Evolutionary conservation across 2,797 vertebrate genomes (phyloP).

Genomic region (Lycodopsis pacificus): DNA sequence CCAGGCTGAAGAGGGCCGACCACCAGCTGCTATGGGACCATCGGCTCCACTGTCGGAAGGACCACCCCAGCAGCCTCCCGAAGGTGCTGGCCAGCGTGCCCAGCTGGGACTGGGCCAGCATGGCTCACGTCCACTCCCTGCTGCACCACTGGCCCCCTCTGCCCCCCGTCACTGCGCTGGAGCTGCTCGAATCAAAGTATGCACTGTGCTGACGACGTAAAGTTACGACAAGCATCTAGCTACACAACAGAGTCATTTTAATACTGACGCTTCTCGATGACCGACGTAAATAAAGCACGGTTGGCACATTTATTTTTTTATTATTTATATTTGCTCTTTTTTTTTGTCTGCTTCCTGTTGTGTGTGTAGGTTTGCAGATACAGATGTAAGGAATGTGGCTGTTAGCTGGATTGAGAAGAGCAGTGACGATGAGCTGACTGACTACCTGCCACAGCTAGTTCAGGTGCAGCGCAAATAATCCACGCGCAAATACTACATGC

Average conservation of each 20-base stretch:
- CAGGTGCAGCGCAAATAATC: slow-evolving; percentile 83
- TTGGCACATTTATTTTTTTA: too few relatives aligned
- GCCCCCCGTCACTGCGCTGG: slow-evolving; percentile 91
- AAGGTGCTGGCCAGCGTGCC: slow-evolving; percentile 93
- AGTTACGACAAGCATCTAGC: not conserved
- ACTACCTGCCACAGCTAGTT: slow-evolving; percentile 96
- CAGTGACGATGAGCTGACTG: slow-evolving; percentile 94
- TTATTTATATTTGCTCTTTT: too few relatives aligned
- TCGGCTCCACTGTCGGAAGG: slow-evolving; percentile 86
- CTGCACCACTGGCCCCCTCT: slow-evolving; percentile 91
- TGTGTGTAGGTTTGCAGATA: slow-evolving; percentile 91
- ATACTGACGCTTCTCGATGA: not conserved
- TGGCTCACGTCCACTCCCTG: slow-evolving; percentile 91
- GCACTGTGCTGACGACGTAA: slow-evolving; percentile 27
- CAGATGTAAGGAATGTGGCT: slow-evolving; percentile 90
- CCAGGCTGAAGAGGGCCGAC: slow-evolving; percentile 92
- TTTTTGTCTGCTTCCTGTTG: too few relatives aligned
- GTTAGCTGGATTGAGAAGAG: slow-evolving; percentile 93
- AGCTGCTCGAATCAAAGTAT: slow-evolving; percentile 95
- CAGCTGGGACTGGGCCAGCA: slow-evolving; percentile 94
- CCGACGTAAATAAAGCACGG: too few relatives aligned
- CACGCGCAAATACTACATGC: not conserved
- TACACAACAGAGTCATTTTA: not conserved
- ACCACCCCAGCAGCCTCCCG: slow-evolving; percentile 89
- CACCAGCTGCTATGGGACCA: slow-evolving; percentile 96